phyloP scores from a whole-genome alignment of 2,113 vertebrate genomes.

The Zosterops lateralis region DNA sequence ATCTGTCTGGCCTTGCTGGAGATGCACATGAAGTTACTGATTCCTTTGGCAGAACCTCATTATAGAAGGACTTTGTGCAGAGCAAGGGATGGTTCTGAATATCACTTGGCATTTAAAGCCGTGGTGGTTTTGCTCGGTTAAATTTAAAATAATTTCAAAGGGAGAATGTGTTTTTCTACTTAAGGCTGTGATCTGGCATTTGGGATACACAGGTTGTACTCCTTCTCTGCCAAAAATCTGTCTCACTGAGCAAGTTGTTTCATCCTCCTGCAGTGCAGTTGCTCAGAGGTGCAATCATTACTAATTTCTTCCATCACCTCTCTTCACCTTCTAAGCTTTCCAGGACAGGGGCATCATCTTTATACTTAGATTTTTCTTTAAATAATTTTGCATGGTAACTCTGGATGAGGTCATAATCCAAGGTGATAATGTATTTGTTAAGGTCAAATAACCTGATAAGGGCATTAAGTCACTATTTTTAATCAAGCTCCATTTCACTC shows the following conservation, averaged over 20 bases:
- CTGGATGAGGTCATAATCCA: neutral
- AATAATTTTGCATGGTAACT: neutral
- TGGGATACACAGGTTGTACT: neutral
- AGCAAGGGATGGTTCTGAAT: neutral
- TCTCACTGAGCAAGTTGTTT: neutral
- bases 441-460: neutral
- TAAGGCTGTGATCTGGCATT: neutral
- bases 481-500: neutral
- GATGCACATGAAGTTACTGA: fast-evolving
- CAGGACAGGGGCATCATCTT: neutral
- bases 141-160: neutral
- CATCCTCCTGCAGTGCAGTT: neutral
- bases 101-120: neutral
- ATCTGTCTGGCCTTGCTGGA: neutral
- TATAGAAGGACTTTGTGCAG: neutral
- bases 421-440: neutral
- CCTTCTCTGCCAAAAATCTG: neutral
- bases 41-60: neutral
- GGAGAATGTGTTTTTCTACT: neutral
- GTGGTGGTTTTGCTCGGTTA: neutral
- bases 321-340: neutral
- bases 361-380: neutral
- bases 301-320: neutral
- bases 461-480: neutral
- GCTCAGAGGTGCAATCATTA: neutral